Evolutionary conservation across 2,797 vertebrate species (phyloP), one percentile per base, ranked within the genome.

Genomic region (Helicolenus hilgendorfi): DNA sequence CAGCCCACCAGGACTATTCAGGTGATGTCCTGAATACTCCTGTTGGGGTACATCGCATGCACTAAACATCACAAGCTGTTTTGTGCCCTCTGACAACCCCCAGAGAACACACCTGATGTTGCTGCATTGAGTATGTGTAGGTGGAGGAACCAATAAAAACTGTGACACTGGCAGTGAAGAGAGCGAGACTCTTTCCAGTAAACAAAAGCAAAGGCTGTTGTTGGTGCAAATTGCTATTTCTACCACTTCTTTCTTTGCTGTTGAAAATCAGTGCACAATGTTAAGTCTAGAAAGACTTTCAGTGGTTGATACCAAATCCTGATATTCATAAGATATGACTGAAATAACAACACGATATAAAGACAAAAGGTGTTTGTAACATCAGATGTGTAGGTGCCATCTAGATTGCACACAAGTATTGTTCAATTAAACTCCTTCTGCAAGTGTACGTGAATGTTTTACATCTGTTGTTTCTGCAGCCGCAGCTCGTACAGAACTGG

Each of bases 401-500:
- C 29, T 31, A 26, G 0, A 65, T 58, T 20, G 45, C 45, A 20
- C 41, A 72, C 11, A 68, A 22, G 15, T 70, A n/a, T 71, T 71
- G 14, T 81, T 72, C 27, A 69, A 20, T 60, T 31, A 41, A 81
- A 38, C n/a, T 77, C 18, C 8, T 53, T 53, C 70, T 74, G 64
- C 24, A 3, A 35, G 38, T 38, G 41, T 82, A 41, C 81, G 60
- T 80, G 36, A 69, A 29, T 67, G 58, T 84, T n/a, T 83, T 78
- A 18, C 77, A 45, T 92, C 20, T 93, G 75, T 97, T 83, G 96
- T 84, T 97, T 81, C 96, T 97, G 67, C 97, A 99, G 99, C 89
- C 98, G 99, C 76, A 98, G 98, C 96, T 99, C 98, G 85, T 99
- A 99, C 88, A 98, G 98, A 96, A 99, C 99, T 7, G 99, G 99